phyloP scores from a whole-genome alignment of 2,113 vertebrate genomes.

The Melanotaenia duboulayi region DNA sequence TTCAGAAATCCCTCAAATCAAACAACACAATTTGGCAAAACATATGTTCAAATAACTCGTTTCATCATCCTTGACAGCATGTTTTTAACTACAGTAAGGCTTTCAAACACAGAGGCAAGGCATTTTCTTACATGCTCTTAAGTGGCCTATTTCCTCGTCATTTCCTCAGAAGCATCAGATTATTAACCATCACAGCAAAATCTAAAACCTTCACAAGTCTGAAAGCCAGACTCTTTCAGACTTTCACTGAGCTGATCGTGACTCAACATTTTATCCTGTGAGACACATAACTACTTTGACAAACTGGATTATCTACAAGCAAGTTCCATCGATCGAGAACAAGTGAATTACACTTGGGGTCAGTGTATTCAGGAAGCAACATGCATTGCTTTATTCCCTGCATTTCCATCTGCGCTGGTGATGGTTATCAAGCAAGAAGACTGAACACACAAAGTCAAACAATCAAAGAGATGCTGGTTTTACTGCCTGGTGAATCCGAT shows the following conservation, averaged over 20 bases:
- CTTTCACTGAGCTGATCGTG: background rate
- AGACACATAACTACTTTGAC: constrained; percentile 25
- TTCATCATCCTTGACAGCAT: constrained; percentile 9
- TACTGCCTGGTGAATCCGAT: background rate
- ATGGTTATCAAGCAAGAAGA: constrained; percentile 12
- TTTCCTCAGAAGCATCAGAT: background rate
- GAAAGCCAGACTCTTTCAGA: constrained; percentile 8
- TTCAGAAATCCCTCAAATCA: constrained; percentile 10
- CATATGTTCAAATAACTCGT: constrained; percentile 8
- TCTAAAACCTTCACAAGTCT: constrained; percentile 2
- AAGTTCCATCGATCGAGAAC: constrained; percentile 11
- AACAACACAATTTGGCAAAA: constrained; percentile 54
- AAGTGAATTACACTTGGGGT: constrained; percentile 21
- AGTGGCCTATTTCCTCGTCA: constrained; percentile 6
- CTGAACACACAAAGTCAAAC: background rate
- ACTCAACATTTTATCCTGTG: constrained; percentile 11
- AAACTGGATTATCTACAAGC: constrained; percentile 34
- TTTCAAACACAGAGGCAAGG: constrained; percentile 51
- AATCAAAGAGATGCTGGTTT: constrained; percentile 6
- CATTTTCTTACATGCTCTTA: constrained; percentile 46
- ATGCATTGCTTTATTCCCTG: constrained; percentile 45
- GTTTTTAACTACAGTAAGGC: constrained; percentile 51
- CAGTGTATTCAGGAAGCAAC: constrained; percentile 24
- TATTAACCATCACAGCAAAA: constrained; percentile 9
- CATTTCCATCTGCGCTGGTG: constrained; percentile 51